Percentiles rank a stretch among this genome's conserved stretches.
Conservation (phyloP, 2,888 invertebrate genomes). For the Thera obeliscata region DNA sequence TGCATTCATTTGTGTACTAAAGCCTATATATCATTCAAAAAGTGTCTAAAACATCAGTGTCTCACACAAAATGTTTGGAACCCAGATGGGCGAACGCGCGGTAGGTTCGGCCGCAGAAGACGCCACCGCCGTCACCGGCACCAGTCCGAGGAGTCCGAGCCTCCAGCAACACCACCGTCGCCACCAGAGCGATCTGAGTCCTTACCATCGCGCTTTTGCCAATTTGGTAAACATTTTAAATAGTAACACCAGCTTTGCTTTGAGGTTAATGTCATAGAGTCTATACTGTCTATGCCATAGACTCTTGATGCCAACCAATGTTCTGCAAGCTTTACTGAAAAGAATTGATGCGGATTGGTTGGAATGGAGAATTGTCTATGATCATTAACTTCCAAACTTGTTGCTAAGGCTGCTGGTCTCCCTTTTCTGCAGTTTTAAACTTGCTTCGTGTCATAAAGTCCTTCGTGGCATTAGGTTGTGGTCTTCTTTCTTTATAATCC, state of each 20-base stretch:
- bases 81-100: slow-evolving; percentile 37
- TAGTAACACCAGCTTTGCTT: not conserved
- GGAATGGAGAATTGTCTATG: too few species aligned
- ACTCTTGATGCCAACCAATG: too few species aligned
- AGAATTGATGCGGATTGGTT: too few species aligned
- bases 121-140: slow-evolving; percentile 28
- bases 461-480: slow-evolving; percentile 4
- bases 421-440: slow-evolving; percentile 9
- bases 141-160: slow-evolving; percentile 26
- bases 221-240: slow-evolving; percentile 27
- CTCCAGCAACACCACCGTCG: slow-evolving; percentile 27
- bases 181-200: slow-evolving; percentile 37
- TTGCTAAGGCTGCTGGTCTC: not conserved
- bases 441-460: not conserved
- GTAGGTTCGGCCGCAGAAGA: slow-evolving; percentile 33
- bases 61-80: slow-evolving; percentile 24
- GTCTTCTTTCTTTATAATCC: not conserved
- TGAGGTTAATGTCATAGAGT: too few species aligned
- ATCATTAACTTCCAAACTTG: too few species aligned
- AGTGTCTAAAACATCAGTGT: not conserved
- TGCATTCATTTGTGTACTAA: too few species aligned
- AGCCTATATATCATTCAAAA: too few species aligned
- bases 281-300: too few species aligned
- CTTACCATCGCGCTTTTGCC: slow-evolving; percentile 25
- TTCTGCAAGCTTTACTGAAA: too few species aligned